Evolutionary conservation across 2,797 vertebrate genomes (phyloP).

Genomic region (Orientallactaga sibirica): DNA sequence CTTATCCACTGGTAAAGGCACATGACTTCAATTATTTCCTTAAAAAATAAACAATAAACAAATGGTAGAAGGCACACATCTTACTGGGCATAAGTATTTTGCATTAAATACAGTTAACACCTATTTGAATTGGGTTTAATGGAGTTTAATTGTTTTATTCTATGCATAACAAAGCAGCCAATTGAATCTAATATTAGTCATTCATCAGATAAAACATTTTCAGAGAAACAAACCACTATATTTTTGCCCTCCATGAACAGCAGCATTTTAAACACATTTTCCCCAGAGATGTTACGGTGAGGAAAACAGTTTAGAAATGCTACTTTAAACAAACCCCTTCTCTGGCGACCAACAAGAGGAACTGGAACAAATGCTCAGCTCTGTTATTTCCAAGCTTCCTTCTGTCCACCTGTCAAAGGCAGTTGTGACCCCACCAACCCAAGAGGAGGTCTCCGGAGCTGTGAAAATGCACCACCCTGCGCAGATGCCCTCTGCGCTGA

Average conservation of each 20-base stretch:
- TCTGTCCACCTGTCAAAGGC: conserved; percentile 74
- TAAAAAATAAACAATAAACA: not conserved
- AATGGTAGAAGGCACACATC: not conserved
- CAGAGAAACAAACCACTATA: conserved; percentile 64
- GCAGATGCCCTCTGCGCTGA: not conserved
- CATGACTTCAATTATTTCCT: conserved; percentile 1
- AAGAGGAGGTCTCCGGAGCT: conserved; percentile 34
- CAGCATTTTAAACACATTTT: conserved; percentile 61
- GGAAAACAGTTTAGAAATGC: conserved; percentile 60
- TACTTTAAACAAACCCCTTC: conserved; percentile 65
- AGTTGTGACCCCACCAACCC: conserved; percentile 45
- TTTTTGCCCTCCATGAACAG: conserved; percentile 70
- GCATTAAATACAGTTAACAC: accelerated
- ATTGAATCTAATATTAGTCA: conserved; percentile 73
- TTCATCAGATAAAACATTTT: conserved; percentile 76
- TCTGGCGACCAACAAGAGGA: not conserved
- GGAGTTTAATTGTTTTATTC: conserved; percentile 66
- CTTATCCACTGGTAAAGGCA: accelerated
- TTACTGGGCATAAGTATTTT: not conserved
- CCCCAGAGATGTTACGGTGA: conserved; percentile 49
- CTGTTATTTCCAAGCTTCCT: conserved; percentile 18
- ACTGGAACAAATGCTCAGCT: conserved; percentile 41
- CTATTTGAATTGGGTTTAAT: conserved; percentile 36
- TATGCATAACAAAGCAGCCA: conserved; percentile 57
- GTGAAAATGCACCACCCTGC: conserved; percentile 38